Percentiles rank a stretch among this genome's conserved stretches.
These are phyloP conservation scores for Ophioderma brevispina DNA, from an alignment of 35 echinoderm and acorn worm genomes.

Conservation along the genomic window DNA sequence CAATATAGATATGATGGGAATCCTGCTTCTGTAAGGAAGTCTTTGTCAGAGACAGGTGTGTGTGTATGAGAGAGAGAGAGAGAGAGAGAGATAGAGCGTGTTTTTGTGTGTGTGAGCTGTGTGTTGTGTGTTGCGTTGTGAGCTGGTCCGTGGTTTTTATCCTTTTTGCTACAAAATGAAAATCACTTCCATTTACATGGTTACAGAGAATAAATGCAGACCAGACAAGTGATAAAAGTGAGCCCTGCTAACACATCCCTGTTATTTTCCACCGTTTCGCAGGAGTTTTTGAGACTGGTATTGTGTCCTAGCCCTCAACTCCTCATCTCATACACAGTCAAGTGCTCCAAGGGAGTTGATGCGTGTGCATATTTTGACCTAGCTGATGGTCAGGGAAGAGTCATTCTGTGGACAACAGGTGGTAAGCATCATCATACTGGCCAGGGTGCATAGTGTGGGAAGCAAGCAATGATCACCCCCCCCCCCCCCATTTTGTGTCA, in stretches of 20 bases:
- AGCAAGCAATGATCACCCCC: background rate
- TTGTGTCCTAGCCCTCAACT: slow-evolving; percentile 45
- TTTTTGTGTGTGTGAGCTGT: no score
- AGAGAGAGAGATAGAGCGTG: no score
- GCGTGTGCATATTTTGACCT: slow-evolving; percentile 49
- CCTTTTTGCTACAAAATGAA: no score
- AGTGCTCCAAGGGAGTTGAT: slow-evolving; percentile 10
- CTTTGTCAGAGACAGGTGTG: background rate
- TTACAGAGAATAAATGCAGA: no score
- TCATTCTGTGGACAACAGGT: slow-evolving; percentile 51
- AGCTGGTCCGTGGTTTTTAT: no score
- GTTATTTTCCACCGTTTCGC: no score
- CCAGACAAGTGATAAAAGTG: no score
- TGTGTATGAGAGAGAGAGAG: background rate
- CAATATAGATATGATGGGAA: background rate
- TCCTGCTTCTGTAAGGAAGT: background rate
- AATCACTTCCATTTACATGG: no score
- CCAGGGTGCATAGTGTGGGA: no score
- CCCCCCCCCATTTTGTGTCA: background rate
- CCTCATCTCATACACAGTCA: slow-evolving; percentile 64
- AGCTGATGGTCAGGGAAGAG: slow-evolving; percentile 11
- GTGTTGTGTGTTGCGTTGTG: no score
- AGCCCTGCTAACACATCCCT: no score
- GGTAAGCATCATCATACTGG: no score
- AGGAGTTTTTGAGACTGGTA: slow-evolving; percentile 68